Base-by-base conservation (phyloP, 2,888 invertebrate genomes). In the Rhagonycha fulva region DNA sequence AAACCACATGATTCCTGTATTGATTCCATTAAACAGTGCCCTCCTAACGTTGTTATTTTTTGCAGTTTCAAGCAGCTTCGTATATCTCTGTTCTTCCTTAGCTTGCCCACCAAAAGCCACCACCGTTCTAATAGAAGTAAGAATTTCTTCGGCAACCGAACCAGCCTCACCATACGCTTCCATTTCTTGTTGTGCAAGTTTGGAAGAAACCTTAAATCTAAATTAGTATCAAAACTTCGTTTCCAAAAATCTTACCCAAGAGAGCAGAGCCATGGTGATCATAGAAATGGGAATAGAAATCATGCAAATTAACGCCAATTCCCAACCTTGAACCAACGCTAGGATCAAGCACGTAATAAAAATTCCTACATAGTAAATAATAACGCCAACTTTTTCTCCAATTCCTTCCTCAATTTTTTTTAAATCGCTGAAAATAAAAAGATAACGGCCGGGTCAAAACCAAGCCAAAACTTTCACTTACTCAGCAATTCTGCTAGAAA, bases 331-430 rank as follows among this genome's bases (percentile, higher is more conserved):
- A 3, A 90, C 84, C 71, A 96, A 91, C 0, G 94, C 95, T 85
- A 95, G 89, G 2, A 91, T 88, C n/a, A 96, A 85, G 0, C 93
- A 92, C 14, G 93, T 91, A 9, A 94, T 75, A 83, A 94, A 94
- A 0, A 93, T 90, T 0, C 92, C 88, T 80, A 94, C 89, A 85
- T 92, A 94, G 85, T 93, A 93, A 9, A 93, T 84, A 82, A 95
- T 94, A 77, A 93, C 92, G 0, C 93, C 91, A 47, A 95, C 89
- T 85, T 96, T 96, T 85, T 96, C 96, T 0, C 95, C 96, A 62
- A 96, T 91, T 11, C 96, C 96, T 80, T 95, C 95, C 7, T 95
- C 95, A 79, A 95, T 89, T 87, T 94, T 94, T 3, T 91, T 88
- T 0, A 19, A 19, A 19, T 19, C 19, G 19, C 19, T 19, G 19